Conservation (phyloP, 1,140 invertebrate genomes). For the Caenorhabditis latens region DNA sequence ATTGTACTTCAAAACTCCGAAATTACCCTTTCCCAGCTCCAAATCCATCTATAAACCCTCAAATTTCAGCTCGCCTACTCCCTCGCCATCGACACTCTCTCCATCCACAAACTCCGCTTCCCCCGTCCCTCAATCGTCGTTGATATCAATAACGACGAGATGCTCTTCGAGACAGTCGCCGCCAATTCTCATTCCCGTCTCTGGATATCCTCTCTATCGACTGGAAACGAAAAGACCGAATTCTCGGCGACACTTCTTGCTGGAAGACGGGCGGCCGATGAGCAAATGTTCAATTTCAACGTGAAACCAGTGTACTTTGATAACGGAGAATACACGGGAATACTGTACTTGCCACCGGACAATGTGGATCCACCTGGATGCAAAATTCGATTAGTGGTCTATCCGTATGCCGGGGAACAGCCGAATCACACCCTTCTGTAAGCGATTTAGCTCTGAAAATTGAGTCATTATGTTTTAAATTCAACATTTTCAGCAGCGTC, state of each 20-base stretch:
- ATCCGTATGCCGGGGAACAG: background rate
- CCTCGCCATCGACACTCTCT: background rate
- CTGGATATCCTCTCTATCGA: background rate
- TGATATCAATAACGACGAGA: background rate
- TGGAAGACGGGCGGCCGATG: background rate
- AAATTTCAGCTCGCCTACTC: too few species aligned
- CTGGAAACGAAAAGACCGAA: background rate
- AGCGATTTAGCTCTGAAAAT: background rate
- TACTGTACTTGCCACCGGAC: slow-evolving; percentile 1
- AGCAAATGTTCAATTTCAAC: slow-evolving; percentile 1
- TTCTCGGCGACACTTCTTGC: background rate
- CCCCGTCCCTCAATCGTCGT: background rate
- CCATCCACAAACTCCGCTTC: background rate
- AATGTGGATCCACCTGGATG: background rate
- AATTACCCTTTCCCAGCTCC: background rate
- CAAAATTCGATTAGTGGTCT: background rate
- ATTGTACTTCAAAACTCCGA: too few species aligned
- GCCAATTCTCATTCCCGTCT: background rate
- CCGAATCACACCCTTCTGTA: background rate
- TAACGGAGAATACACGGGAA: background rate
- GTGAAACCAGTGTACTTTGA: background rate
- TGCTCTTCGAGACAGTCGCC: background rate
- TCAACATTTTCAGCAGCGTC: background rate
- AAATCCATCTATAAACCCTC: background rate
- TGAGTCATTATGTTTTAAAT: background rate